Evolutionary conservation across 2,113 vertebrate genomes (phyloP), one percentile per base, ranked within the genome.

Genomic region (Glaucomys volans): DNA sequence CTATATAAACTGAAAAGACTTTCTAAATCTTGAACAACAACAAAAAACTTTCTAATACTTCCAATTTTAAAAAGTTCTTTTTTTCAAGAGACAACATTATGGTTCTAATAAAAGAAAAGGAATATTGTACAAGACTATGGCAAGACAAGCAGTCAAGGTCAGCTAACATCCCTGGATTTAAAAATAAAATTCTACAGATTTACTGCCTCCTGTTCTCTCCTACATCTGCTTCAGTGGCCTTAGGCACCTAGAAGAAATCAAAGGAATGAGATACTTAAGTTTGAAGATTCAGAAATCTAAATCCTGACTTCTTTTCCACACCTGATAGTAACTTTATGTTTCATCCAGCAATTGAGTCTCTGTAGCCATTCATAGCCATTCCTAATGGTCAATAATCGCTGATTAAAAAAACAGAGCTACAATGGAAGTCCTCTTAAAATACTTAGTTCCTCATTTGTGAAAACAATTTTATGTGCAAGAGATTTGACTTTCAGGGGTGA

Each of bases 401-500:
- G 87, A 47, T 47, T 59, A 28, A 84, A 87, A 69, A 87, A 47
- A 87, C 7, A 77, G 4, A 86, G 30, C 40, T 64, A 71, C 8
- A 50, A 62, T 18, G 7, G 40, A 50, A 30, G 1, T 52, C 30
- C 76, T 94, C 50, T 94, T 64, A 69, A 91, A 69, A 95, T 84
- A 79, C 71, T 89, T 77, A 89, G 22, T 44, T 94, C n/a, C 64
- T 69, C 82, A 84, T 91, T 74, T 67, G 13, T 81, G 47, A 69
- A 12, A 28, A 72, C 7, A 75, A 32, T 37, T 57, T 91, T 32
- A 44, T n/a, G 20, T 69, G 26, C 6, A 90, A 95, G 24, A 74
- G 26, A 64, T 77, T 91, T 64, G 77, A 80, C 13, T 91, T 32
- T 54, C 57, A 3, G 30, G n/a, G 26, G 17, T 85, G 32, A 22